These are phyloP conservation scores for Percopsis transmontana DNA, from an alignment of 2,113 vertebrate genomes.

Conservation along the genomic window DNA sequence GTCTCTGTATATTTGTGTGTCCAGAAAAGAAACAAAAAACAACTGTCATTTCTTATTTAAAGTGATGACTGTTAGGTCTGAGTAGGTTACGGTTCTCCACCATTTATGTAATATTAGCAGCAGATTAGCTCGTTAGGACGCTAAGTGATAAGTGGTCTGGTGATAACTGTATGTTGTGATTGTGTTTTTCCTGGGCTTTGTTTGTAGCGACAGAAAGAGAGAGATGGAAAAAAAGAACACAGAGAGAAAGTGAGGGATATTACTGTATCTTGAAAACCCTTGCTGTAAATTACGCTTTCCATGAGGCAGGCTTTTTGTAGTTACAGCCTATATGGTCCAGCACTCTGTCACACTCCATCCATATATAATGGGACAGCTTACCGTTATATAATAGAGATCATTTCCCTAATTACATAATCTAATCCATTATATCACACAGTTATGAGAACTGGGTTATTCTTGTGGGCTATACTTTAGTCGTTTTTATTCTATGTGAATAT, in stretches of 20 bases:
- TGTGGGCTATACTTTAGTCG: neutral
- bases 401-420: conserved; percentile 49
- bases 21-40: neutral
- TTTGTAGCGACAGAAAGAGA: conserved; percentile 2
- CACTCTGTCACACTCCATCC: neutral
- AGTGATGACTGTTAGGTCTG: neutral
- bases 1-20: neutral
- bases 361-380: conserved; percentile 7
- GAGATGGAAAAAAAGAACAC: conserved; percentile 10
- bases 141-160: conserved; percentile 11
- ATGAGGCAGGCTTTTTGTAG: neutral
- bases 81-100: neutral
- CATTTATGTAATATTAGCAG: conserved; percentile 11
- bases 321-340: conserved; percentile 1
- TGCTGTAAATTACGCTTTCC: conserved; percentile 8
- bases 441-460: neutral
- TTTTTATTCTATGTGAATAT: neutral
- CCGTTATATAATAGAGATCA: conserved; percentile 43
- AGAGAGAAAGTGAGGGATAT: conserved; percentile 1
- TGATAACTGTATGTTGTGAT: conserved; percentile 29
- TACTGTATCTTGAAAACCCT: neutral
- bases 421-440: conserved; percentile 30
- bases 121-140: conserved; percentile 6
- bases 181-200: conserved; percentile 35
- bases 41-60: no score